Base-by-base conservation (phyloP, 2,888 invertebrate genomes). In the Serrognathus titanus region DNA sequence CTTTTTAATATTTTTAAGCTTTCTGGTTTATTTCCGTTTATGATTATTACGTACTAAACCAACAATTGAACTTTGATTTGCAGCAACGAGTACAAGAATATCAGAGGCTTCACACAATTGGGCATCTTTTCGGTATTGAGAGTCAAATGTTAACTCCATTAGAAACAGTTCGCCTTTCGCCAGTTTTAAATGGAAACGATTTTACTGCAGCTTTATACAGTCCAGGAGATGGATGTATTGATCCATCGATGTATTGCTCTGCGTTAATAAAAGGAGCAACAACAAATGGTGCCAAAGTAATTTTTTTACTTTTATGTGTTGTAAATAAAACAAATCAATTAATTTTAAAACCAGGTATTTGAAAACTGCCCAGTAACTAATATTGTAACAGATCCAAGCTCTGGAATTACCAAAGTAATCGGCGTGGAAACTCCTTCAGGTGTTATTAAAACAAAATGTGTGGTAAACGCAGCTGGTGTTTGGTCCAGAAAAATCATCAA, bases 11-110 rank as follows among this genome's bases (percentile, higher is more conserved):
- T 2, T 16, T 16, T 16, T 2, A 16, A 16, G 16, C 16, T 16
- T 16, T 16, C 16, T 16, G 16, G 16, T 16, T 16, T 16, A 16
- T 16, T 16, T 2, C 3, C 24, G 24, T 31, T 31, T 31, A 3
- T 31, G 24, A 31, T 31, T 31, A 31, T 31, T 31, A 1, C 16
- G 16, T 16, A 16, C 2, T 16, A 16, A 16, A 16, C 16, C 3
- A 16, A 31, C 24, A 31, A 7, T 31, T 37, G 10, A 35, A 51
- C 48, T 7, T 41, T 54, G 55, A 11, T 40, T 63, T 66, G 9
- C 61, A 90, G 87, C 83, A 86, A 57, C 82, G 95, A 50, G 80
- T 94, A 62, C 86, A 91, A 74, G 94, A 95, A 78, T 94, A 94
- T 74, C 85, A 87, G 73, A 81, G 94, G 20, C 77, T 94, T 37